Evolutionary conservation across 1,140 invertebrate genomes (phyloP), one percentile per base, ranked within the genome.

Genomic region (Lycorma delicatula): DNA sequence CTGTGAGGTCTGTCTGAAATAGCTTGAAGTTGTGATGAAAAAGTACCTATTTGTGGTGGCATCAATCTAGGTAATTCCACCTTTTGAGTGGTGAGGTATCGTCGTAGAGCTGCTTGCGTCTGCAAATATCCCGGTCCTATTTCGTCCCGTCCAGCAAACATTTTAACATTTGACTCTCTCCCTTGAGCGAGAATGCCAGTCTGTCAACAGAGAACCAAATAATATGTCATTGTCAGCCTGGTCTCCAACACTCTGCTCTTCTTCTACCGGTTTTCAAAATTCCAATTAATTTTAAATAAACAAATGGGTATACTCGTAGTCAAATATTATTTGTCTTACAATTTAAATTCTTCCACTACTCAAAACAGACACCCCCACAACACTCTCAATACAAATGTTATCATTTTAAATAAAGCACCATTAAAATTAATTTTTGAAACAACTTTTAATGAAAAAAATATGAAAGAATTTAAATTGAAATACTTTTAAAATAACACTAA

Each of bases 201-300:
- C 81, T 83, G 80, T 79, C 78, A 81, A 83, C 79, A 82, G 75
- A 79, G 76, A 80, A 80, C 77, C 77, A 80, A 80, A 80, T 78
- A 78, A 80, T 75, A 74, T 76, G 72, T 77, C 72, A 75, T 73
- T 63, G 66, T 68, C 57, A 59, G 60, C 36, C n/a, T 20, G n/a
- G 20, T 16, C 41, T 20, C 41, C 23, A 20, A n/a, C 31, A 34
- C 31, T n/a, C n/a, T 34, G 31, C 31, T 9, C 41, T 22, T 44
- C 16, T 11, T 44, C 41, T 44, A n/a, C 13, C n/a, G 18, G 16
- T 44, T 44, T 44, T 5, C 41, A 18, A 44, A 20, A 22, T 3
- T 7, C 23, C 41, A 13, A 41, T n/a, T n/a, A n/a, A n/a, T n/a
- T n/a, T n/a, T n/a, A n/a, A n/a, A n/a, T n/a, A n/a, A n/a, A n/a